phyloP scores from a whole-genome alignment of 2,888 invertebrate species.

The Dryobota labecula region DNA sequence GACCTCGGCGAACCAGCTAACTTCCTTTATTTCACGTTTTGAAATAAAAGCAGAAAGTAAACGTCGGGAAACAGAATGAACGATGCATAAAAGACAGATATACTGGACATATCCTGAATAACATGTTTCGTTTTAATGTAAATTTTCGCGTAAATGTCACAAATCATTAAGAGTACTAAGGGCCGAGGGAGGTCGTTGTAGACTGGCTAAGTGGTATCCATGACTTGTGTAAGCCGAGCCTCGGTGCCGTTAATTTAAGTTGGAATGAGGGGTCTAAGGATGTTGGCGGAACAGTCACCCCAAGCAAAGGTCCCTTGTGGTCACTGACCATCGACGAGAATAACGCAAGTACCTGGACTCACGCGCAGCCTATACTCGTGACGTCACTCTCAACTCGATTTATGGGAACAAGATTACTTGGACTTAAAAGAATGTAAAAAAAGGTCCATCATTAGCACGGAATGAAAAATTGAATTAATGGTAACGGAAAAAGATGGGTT shows the following conservation, averaged over 20 bases:
- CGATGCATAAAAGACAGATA: conserved; percentile 30
- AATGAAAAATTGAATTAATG: conserved; percentile 53
- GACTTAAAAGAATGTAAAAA: conserved; percentile 58
- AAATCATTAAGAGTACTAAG: conserved; percentile 69
- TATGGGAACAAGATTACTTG: conserved; percentile 68
- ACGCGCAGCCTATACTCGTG: conserved; percentile 75
- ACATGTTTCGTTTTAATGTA: conserved; percentile 29
- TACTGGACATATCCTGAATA: conserved; percentile 17
- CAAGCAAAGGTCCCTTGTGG: conserved; percentile 87
- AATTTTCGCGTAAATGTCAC: conserved; percentile 34
- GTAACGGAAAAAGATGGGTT: conserved; percentile 38
- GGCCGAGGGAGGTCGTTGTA: conserved; percentile 71
- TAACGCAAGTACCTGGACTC: conserved; percentile 84
- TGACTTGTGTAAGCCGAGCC: conserved; percentile 73
- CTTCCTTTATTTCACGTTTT: conserved; percentile 78
- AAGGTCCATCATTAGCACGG: conserved; percentile 45
- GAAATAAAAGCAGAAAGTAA: conserved; percentile 64
- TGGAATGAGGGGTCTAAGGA: conserved; percentile 68
- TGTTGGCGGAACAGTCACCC: conserved; percentile 87
- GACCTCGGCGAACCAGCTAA: conserved; percentile 74
- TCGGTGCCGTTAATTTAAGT: conserved; percentile 55
- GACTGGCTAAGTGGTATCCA: conserved; percentile 68
- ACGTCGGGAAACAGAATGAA: conserved; percentile 41
- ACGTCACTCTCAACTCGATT: conserved; percentile 79
- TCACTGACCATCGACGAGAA: conserved; percentile 89